Base-by-base conservation (phyloP, 2,888 invertebrate species). In the Hyppa rectilinea region DNA sequence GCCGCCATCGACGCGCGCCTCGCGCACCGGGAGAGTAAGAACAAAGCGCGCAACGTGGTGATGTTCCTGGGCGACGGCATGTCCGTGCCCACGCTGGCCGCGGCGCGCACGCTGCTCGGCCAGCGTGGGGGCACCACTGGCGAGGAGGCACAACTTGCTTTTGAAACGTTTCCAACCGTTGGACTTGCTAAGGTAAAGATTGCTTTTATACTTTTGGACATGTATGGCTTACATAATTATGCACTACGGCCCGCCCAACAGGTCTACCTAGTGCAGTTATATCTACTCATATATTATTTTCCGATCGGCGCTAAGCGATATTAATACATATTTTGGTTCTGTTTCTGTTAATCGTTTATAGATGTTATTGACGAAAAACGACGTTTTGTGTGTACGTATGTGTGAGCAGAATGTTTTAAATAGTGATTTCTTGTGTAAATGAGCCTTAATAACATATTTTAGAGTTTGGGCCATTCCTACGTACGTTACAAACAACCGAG, bases 41-140 rank as follows among this genome's bases (percentile, higher is more conserved):
- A 68, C 66, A 82, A 92, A 71, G 93, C 92, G 50, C 88, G 89
- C 59, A 98, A 97, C 91, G 93, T 97, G 14, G 97, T 98, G 59
- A 93, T 98, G 89, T 97, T 97, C 90, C 90, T 98, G 71, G 98
- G 98, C 10, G 98, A 98, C 89, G 98, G 98, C 52, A 97, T 98
- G 97, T 97, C 97, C 26, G 91, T 97, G 62, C 95, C 97, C 3
- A 98, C 97, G 6, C 91, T 97, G 62, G 96, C 97, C 7, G 97
- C 97, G 1, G 96, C 97, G 36, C 95, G 97, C 81, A 96, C 97
- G 45, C 96, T 96, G 82, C 95, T 96, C 59, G 97, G 97, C 0
- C 97, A 97, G 89, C 91, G 96, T 20, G 89, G 90, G 4, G 93
- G 93, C 0, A 85, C 85, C 38, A 83, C 95, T 0, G 97, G 97